These are phyloP conservation scores for Megastigmus dorsalis DNA, from an alignment of 2,888 invertebrate species.

Conservation along the genomic window DNA sequence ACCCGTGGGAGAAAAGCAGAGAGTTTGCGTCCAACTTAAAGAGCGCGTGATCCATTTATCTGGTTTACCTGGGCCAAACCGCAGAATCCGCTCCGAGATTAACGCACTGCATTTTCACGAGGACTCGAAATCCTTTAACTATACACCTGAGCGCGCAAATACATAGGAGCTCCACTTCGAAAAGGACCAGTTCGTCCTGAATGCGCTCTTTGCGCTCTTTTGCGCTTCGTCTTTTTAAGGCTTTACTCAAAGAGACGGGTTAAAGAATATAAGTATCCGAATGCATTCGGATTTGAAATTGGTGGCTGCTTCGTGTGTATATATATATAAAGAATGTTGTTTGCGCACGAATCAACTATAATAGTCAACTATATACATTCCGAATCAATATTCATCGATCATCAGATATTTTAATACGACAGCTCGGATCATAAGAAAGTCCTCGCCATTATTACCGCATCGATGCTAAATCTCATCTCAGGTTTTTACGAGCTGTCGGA, in stretches of 20 bases:
- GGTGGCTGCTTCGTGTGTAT: too few relatives aligned
- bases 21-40: conserved; percentile 35
- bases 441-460: neutral
- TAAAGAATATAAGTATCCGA: too few relatives aligned
- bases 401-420: too few relatives aligned
- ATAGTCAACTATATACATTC: too few relatives aligned
- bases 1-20: neutral
- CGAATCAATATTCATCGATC: too few relatives aligned
- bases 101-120: conserved; percentile 18
- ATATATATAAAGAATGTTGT: too few relatives aligned
- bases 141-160: neutral
- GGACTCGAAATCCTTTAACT: conserved; percentile 18
- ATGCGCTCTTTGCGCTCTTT: neutral
- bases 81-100: conserved; percentile 26
- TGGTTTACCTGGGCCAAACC: conserved; percentile 46
- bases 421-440: too few relatives aligned
- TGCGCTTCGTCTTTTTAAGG: neutral
- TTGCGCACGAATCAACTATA: too few relatives aligned
- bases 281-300: too few relatives aligned
- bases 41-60: conserved; percentile 58
- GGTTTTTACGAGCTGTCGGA: conserved; percentile 22
- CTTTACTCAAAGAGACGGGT: too few relatives aligned
- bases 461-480: neutral
- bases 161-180: too few relatives aligned
- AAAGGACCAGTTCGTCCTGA: too few relatives aligned